These are phyloP conservation scores for Rhagonycha lutea DNA, from an alignment of 2,888 invertebrate genomes.

Conservation along the genomic window DNA sequence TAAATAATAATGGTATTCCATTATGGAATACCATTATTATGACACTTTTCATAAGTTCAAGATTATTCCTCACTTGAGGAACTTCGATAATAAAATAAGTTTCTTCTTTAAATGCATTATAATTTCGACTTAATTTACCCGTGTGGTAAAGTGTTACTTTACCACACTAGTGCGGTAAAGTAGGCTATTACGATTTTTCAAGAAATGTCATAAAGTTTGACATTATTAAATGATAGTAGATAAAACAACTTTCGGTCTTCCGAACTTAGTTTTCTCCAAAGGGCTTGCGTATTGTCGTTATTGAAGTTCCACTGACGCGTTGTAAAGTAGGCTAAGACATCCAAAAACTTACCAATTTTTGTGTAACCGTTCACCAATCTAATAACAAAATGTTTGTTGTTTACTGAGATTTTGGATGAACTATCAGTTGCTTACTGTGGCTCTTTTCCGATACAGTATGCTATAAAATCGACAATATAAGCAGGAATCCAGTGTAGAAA, in stretches of 20 bases:
- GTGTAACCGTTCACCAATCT: slow-evolving; percentile 79
- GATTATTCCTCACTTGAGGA: too few relatives aligned
- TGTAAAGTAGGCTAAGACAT: slow-evolving; percentile 76
- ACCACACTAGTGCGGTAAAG: too few relatives aligned
- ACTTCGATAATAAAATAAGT: too few relatives aligned
- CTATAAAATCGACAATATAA: slow-evolving; percentile 60
- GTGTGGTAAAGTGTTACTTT: too few relatives aligned
- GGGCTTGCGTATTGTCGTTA: slow-evolving; percentile 58
- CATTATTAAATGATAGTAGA: too few relatives aligned
- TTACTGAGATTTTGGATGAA: not conserved
- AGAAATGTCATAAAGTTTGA: too few relatives aligned
- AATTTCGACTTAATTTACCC: too few relatives aligned
- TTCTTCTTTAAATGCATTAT: too few relatives aligned
- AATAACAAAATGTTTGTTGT: slow-evolving; percentile 29
- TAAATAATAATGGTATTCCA: too few relatives aligned
- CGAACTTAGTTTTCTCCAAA: slow-evolving; percentile 59
- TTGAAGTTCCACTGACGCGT: slow-evolving; percentile 64
- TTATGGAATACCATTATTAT: too few relatives aligned
- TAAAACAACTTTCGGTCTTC: slow-evolving; percentile 56
- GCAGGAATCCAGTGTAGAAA: slow-evolving; percentile 68
- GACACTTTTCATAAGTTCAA: too few relatives aligned
- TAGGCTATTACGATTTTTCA: too few relatives aligned
- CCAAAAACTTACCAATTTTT: slow-evolving; percentile 78
- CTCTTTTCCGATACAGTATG: slow-evolving; percentile 53
- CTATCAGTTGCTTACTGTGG: slow-evolving; percentile 54